Base-by-base conservation (phyloP, 2,113 vertebrate species). In the Regulus satrapa region DNA sequence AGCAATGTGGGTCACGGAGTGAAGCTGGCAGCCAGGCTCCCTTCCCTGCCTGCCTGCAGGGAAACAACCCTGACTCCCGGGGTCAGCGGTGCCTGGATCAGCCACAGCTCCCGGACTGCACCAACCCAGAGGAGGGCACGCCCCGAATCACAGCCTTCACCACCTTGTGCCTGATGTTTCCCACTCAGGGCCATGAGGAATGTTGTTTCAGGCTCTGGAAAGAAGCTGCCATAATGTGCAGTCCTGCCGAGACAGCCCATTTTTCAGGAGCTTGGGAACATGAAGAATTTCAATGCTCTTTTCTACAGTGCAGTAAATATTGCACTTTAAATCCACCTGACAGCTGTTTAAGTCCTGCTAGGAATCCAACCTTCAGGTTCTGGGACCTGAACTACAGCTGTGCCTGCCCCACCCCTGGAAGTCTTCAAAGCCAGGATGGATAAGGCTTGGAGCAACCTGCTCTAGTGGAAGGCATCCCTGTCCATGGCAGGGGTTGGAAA, bases 51-150 rank as follows among this genome's bases (percentile, higher is more conserved):
- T 54, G 25, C 28, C 61, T 40, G 46, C 61, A 71, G 45, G 25
- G 51, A 56, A 46, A 55, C 16, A 32, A 2, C 6, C 0, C 0
- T 8, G 28, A 32, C 61, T 77, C 19, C 48, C 34, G 4, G 7
- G 32, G 14, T 68, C 46, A 11, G 46, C 1, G 17, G 9, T 5
- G 11, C 41, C 76, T 18, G 38, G 52, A 66, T 16, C 15, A 3
- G 3, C 38, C 71, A 25, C 26, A 55, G 72, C 43, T 80, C 58
- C 26, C 1, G 9, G 31, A 19, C 20, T 19, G 59, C 45, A 25
- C 16, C 54, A 20, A 4, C 6, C 20, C 58, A 31, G 15, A 12
- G 26, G 29, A 59, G 48, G 72, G 45, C 24, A 58, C 5, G 5
- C 5, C 25, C 51, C 56, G 34, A 40, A 34, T 5, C 49, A 52